A percentile compares a stretch with the other conserved stretches of the same genome.
phyloP scores from a whole-genome alignment of 2,113 vertebrate species.

The Cnemophilus loriae region DNA sequence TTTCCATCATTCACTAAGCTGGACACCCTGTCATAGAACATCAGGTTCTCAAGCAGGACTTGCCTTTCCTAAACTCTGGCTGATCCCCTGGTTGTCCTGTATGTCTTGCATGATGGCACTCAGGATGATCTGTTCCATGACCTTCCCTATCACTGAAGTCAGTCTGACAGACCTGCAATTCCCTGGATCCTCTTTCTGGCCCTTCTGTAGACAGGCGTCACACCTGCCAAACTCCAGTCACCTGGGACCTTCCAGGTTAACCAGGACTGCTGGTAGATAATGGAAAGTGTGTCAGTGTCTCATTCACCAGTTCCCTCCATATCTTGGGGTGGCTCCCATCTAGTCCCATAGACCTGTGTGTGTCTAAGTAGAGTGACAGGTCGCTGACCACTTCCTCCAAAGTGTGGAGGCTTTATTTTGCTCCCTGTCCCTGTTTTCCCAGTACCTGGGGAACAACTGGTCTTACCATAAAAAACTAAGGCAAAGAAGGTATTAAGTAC shows the following conservation, averaged over 20 bases:
- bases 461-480: background rate
- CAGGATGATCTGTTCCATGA: no score
- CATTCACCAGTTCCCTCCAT: background rate
- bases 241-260: background rate
- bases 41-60: background rate
- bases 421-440: background rate
- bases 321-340: background rate
- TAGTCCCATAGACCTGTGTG: background rate
- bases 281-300: background rate
- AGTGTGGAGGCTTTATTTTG: background rate
- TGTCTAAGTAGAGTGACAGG: background rate
- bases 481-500: background rate
- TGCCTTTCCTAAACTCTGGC: background rate
- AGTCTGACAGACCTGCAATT: background rate
- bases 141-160: background rate
- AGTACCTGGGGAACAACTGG: background rate
- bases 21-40: background rate
- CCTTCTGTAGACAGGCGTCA: background rate
- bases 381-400: accelerated
- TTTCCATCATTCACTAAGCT: background rate
- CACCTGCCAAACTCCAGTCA: background rate
- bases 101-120: background rate
- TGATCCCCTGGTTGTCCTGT: background rate
- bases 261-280: background rate
- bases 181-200: background rate